Base-by-base conservation (phyloP, 1,140 invertebrate genomes). In the Papilio polytes region DNA sequence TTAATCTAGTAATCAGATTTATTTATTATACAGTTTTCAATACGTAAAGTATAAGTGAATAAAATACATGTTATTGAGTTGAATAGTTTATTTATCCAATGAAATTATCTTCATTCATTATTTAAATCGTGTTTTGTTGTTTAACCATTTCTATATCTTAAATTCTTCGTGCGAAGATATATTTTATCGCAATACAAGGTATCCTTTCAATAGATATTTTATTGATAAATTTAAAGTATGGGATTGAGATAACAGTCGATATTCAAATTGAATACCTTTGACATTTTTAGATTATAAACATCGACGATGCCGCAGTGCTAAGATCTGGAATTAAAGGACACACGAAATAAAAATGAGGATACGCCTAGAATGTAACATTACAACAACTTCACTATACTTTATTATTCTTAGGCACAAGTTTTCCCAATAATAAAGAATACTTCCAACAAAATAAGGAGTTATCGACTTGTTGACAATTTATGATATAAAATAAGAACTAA, bases 211-310 rank as follows among this genome's bases (percentile, higher is more conserved):
- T 90, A 91, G 87, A 89, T 87, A 89, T 88, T 89, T 91, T 87
- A 94, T 90, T 89, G 91, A 93, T 93, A 93, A 91, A 87, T 89
- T 88, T 88, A 89, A 91, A 90, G 87, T 91, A 92, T 90, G 84
- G 85, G 84, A 86, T 76, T 86, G 79, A 92, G 92, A 94, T 94
- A 94, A 92, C 83, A 89, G 78, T 87, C 88, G 91, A 94, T 94
- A 94, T 94, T 92, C 91, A 94, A 94, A 94, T 93, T 93, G 91
- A 94, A 94, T 94, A 91, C 88, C 92, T 91, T 93, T 93, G 92
- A 94, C 91, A 93, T 94, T 93, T 90, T 83, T 86, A 94, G 93
- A 94, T 94, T 94, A 94, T 89, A 87, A 94, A 92, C 90, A 92
- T 93, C 89, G 85, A 80, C 87, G 86, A 89, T 92, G 92, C 84